Base-by-base conservation (phyloP, 1,140 invertebrate species). In the Drosophila truncata region DNA sequence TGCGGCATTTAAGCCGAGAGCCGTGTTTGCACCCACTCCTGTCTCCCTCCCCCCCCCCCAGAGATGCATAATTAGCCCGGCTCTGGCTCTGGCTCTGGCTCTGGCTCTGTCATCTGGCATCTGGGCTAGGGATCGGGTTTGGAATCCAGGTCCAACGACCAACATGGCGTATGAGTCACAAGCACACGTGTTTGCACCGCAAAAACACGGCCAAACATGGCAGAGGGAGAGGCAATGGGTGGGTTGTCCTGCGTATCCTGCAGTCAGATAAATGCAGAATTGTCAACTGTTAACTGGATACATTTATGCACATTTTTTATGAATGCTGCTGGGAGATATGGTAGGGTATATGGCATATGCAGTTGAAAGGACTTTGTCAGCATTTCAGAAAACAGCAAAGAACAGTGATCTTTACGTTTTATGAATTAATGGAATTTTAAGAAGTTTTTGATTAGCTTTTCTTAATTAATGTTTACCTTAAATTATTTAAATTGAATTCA, bases 1-100 rank as follows among this genome's bases (percentile, higher is more conserved):
- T 71, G 82, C 47, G 70, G 67, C 78, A 71, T 77, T 86, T 86
- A 81, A 85, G 78, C 78, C 46, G 66, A 85, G 82, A 85, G 78
- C 84, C 85, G 52, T 76, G 60, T 69, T 72, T 37, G 67, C 70
- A 16, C 50, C 29, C 29, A 35, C 29, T 41, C 31, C 31, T 29
- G 25, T 29, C 27, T 8, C 27, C 27, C 27, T 29, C 27, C 4
- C 25, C 25, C 25, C 25, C 41, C 25, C 10, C 52, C 61, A 35
- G 55, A 47, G 62, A 55, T 39, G 82, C 78, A 86, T 86, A 86
- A 86, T 86, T 86, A 86, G 82, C 78, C 69, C n/a, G 31, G 29
- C 31, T 49, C 44, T 47, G 44, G 18, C 57, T 62, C 59, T 65
- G 49, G 55, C 42, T n/a, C n/a, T n/a, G 31, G 33, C 31, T 47